Evolutionary conservation across 1,140 invertebrate genomes (phyloP).

Genomic region (Papilio glaucus): DNA sequence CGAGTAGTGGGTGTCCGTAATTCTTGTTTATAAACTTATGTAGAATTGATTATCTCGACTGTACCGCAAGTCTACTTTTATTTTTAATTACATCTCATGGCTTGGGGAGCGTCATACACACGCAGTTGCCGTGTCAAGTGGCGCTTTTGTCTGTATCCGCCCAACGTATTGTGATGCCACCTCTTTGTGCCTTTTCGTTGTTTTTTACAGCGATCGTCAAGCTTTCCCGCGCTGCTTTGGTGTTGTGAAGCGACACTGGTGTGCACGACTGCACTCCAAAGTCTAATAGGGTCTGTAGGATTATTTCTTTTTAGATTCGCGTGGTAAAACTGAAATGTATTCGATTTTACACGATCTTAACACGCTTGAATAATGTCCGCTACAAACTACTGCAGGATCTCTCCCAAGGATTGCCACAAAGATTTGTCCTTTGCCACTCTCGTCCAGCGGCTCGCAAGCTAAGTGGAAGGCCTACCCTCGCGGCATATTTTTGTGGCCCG

Average conservation of each 20-base stretch:
- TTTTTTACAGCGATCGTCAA: slow-evolving; percentile 25
- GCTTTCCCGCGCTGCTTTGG: slow-evolving; percentile 11
- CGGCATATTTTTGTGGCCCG: neutral
- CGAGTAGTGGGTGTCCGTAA: neutral
- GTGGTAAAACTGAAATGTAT: neutral
- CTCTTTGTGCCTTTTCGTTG: slow-evolving; percentile 31
- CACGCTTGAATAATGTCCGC: too few species aligned
- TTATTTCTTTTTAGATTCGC: neutral
- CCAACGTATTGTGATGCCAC: slow-evolving; percentile 26
- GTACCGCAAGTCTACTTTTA: neutral
- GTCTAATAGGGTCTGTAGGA: neutral
- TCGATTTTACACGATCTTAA: neutral
- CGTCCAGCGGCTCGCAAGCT: too few species aligned
- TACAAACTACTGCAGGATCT: too few species aligned
- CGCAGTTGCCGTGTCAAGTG: slow-evolving; percentile 28
- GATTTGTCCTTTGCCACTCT: too few species aligned
- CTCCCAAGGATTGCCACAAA: too few species aligned
- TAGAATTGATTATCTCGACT: neutral
- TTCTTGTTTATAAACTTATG: neutral
- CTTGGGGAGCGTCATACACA: slow-evolving; percentile 19
- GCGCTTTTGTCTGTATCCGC: slow-evolving; percentile 16
- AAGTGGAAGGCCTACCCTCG: too few species aligned
- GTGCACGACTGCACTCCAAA: slow-evolving; percentile 15
- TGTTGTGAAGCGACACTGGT: slow-evolving; percentile 4
- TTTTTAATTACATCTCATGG: slow-evolving; percentile 24